Conservation (phyloP, 1,140 invertebrate species). For the Nasonia vitripennis region DNA sequence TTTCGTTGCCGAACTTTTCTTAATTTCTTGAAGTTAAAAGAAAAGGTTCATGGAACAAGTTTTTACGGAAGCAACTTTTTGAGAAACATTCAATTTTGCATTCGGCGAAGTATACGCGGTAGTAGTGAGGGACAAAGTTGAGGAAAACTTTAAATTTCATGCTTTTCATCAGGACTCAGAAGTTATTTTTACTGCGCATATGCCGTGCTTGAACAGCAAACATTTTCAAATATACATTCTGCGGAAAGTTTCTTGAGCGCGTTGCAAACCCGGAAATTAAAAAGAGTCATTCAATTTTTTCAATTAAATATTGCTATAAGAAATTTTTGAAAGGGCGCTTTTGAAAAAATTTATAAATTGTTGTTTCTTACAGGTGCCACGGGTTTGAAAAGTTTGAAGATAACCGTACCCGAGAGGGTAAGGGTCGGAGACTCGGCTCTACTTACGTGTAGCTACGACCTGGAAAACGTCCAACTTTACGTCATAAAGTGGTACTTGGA, state of each 20-base stretch:
- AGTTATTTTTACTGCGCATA: not conserved
- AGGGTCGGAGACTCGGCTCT: conserved; percentile 82
- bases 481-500: conserved; percentile 89
- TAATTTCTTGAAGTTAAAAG: too few relatives aligned
- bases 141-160: not conserved
- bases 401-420: conserved; percentile 84
- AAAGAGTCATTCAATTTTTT: too few relatives aligned
- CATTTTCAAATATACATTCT: conserved; percentile 1
- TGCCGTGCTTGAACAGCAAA: not conserved
- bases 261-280: too few relatives aligned
- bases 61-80: not conserved
- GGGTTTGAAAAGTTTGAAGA: conserved; percentile 82
- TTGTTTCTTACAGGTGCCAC: conserved; percentile 75
- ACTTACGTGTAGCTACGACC: conserved; percentile 86
- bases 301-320: too few relatives aligned
- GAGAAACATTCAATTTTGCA: not conserved
- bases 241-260: not conserved
- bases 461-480: conserved; percentile 85
- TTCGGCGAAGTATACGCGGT: not conserved
- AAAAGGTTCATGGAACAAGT: too few relatives aligned
- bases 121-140: not conserved
- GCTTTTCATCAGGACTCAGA: not conserved
- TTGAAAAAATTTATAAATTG: not conserved
- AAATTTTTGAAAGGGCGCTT: too few relatives aligned
- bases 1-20: too few relatives aligned